Base-by-base conservation (phyloP, 2,888 invertebrate genomes). In the Ashinkailepas kermadecensis region DNA sequence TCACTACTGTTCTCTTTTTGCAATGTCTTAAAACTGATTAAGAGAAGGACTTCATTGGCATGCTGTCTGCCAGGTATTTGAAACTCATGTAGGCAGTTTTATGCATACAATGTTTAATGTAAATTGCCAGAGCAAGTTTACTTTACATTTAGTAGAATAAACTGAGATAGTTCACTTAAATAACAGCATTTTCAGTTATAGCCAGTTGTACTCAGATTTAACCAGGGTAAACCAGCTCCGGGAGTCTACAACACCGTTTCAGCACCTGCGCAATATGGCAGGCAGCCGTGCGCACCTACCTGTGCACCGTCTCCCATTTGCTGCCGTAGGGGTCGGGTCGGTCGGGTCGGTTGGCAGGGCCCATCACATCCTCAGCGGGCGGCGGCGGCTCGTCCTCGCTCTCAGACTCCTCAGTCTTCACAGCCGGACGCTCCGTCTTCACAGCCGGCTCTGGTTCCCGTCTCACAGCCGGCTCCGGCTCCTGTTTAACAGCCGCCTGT, bases 301-400 rank as follows among this genome's bases (percentile, higher is more conserved):
- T 70, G 25, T 1, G 70, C 3, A 70, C 70, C 10, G 10, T 13
- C 39, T 70, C 70, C 70, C 70, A 70, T 2, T 39, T 25, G 70
- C 70, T 70, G 70, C 70, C 70, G 70, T 70, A 70, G 23, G 70
- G 70, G 70, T 70, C 70, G 12, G 70, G 25, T 13, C 70, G 11
- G 39, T 12, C 70, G 39, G 70, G 70, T 13, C 70, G 25, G 70
- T 25, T 39, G 13, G 70, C 70, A 11, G 70, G 70, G 0, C 70
- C 70, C 70, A 70, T 39, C 39, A 39, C 70, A 6, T 70, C 70
- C 70, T n/a, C 65, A 10, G 70, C 25, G 39, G 70, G 70, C 70
- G 70, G 70, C 25, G 70, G 39, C 70, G 39, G 39, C 70, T 70
- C 70, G 39, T 1, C 39, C n/a, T n/a, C 65, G 8, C 23, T 18